These are phyloP conservation scores for Boulengeromyrus knoepffleri DNA, from an alignment of 2,113 vertebrate genomes.

Conservation along the genomic window DNA sequence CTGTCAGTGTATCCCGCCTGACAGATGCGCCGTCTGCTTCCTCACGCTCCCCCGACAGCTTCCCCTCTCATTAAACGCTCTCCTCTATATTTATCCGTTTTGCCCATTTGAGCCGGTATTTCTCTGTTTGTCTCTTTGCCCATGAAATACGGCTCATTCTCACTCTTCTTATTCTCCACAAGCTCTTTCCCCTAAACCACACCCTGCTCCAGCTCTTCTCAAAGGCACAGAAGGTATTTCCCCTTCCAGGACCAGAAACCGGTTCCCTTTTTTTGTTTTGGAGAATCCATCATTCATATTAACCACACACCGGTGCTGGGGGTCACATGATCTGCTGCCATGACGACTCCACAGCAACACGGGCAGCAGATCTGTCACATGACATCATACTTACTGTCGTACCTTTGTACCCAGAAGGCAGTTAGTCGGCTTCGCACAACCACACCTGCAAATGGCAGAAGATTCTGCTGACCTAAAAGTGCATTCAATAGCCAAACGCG, in stretches of 20 bases:
- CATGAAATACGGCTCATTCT: neutral
- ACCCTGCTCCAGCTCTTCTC: neutral
- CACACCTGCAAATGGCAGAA: neutral
- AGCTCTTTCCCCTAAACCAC: neutral
- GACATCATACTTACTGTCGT: neutral
- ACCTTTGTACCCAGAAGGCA: neutral
- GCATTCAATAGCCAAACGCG: neutral
- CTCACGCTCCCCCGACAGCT: neutral
- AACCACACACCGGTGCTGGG: neutral
- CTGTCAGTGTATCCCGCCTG: neutral
- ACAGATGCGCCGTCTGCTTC: neutral
- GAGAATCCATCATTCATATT: neutral
- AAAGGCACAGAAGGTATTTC: neutral
- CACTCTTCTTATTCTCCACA: neutral
- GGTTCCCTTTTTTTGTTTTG: neutral
- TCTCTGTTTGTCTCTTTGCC: neutral
- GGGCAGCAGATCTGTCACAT: neutral
- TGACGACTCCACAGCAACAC: neutral
- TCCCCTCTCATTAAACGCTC: neutral
- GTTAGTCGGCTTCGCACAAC: neutral
- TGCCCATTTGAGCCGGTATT: neutral
- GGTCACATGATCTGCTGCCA: neutral
- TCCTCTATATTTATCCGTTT: neutral
- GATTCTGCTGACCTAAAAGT: neutral
- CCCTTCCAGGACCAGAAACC: neutral